A percentile compares a stretch with the other conserved stretches of the same genome.
phyloP scores from a whole-genome alignment of 2,797 vertebrate species.

The Pangasius krempfi region DNA sequence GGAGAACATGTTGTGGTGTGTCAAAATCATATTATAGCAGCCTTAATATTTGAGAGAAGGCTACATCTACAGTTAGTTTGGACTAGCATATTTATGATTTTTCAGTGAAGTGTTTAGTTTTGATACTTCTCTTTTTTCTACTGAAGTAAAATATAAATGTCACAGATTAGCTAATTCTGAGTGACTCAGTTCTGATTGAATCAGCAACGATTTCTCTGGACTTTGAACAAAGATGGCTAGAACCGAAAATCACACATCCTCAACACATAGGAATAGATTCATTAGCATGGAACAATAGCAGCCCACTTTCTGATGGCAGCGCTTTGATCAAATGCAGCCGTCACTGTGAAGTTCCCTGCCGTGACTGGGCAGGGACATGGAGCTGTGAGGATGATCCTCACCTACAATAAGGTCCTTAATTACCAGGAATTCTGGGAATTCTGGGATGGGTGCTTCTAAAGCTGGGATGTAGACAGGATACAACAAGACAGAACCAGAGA shows the following conservation, averaged over 20 bases:
- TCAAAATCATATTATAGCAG: not conserved
- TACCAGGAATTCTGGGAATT: slow-evolving; percentile 30
- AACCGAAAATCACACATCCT: slow-evolving; percentile 39
- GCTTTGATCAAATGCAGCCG: slow-evolving; percentile 48
- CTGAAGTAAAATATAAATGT: not conserved
- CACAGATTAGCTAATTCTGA: not conserved
- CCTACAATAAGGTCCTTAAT: slow-evolving; percentile 33
- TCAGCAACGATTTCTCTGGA: slow-evolving; percentile 31
- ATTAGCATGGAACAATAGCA: slow-evolving; percentile 39
- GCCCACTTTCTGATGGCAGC: slow-evolving; percentile 8
- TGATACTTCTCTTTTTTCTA: not conserved
- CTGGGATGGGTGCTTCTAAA: slow-evolving; percentile 28
- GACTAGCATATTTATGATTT: not conserved
- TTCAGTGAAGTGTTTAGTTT: not conserved
- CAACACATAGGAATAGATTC: slow-evolving; percentile 32
- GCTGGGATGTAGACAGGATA: slow-evolving; percentile 17
- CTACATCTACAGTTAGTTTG: not conserved
- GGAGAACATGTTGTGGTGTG: not conserved
- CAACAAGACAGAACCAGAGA: slow-evolving; percentile 34
- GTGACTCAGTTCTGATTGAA: slow-evolving; percentile 46
- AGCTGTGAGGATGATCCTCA: slow-evolving; percentile 38
- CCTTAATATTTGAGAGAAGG: not conserved
- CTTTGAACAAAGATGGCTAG: slow-evolving; percentile 29
- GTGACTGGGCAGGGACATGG: slow-evolving; percentile 12
- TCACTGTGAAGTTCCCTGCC: slow-evolving; percentile 43